Percentiles rank a stretch among this genome's conserved stretches.
These are phyloP conservation scores for Leptinotarsa defecta DNA, from an alignment of 1,140 invertebrate genomes.

Conservation along the genomic window DNA sequence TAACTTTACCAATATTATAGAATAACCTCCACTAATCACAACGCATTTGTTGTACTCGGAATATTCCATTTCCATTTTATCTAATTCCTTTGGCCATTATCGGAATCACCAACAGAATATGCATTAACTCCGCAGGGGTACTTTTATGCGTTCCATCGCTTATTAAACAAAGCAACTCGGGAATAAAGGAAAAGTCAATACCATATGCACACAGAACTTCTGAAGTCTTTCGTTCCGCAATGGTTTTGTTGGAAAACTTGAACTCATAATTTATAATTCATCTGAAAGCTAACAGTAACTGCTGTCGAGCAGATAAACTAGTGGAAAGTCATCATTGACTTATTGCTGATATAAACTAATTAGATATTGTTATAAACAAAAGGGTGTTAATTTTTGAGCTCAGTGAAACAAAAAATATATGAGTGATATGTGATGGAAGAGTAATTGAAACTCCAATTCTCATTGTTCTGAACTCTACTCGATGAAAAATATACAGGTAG, in stretches of 20 bases:
- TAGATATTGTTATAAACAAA: too few species aligned
- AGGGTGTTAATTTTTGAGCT: neutral
- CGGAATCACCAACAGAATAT: constrained; percentile 1
- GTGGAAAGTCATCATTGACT: too few species aligned
- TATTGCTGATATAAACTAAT: too few species aligned
- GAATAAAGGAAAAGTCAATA: constrained; percentile 8
- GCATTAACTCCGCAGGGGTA: constrained; percentile 4
- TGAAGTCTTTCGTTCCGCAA: neutral
- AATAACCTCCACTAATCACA: neutral
- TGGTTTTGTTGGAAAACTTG: neutral
- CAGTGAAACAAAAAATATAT: neutral
- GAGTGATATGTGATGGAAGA: neutral
- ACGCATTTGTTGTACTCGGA: neutral
- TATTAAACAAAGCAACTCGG: neutral
- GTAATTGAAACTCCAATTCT: too few species aligned
- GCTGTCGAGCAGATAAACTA: neutral
- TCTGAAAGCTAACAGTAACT: neutral
- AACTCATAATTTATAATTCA: constrained; percentile 6
- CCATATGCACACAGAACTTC: constrained; percentile 7
- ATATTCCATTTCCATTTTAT: constrained; percentile 1
- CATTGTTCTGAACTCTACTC: too few species aligned
- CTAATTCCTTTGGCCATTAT: constrained; percentile 8
- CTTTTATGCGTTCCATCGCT: constrained; percentile 7
- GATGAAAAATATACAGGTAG: too few species aligned
- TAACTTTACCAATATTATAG: neutral